phyloP scores from a whole-genome alignment of 2,888 invertebrate genomes.

The Antheraea assamensis region DNA sequence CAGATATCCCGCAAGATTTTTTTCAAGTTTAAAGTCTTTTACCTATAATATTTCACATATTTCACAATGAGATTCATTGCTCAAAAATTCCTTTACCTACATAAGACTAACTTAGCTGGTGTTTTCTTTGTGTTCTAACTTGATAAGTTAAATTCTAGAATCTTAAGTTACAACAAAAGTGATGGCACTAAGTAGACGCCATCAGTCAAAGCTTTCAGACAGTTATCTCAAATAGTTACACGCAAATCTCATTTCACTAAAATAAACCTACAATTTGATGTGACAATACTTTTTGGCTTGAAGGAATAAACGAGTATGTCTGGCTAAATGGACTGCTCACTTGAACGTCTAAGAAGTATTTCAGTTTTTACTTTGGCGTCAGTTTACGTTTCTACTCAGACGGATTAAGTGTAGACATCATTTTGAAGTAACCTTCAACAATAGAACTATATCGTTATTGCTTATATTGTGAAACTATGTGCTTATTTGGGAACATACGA shows the following conservation, averaged over 20 bases:
- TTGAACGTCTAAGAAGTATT: not conserved
- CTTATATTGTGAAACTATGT: not conserved
- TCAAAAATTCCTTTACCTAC: not conserved
- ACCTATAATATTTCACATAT: too few species aligned
- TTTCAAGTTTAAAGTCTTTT: too few species aligned
- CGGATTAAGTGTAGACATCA: not conserved
- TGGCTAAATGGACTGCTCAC: conserved; percentile 1
- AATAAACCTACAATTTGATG: conserved; percentile 14
- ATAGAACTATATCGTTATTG: not conserved
- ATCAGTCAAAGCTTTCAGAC: conserved; percentile 15
- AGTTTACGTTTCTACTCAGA: not conserved
- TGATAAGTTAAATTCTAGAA: not conserved
- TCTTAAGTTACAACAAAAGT: not conserved
- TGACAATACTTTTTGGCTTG: conserved; percentile 3
- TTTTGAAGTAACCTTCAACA: not conserved
- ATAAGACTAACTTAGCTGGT: not conserved
- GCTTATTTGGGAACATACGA: too few species aligned
- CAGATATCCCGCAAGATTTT: too few species aligned
- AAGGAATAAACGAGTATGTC: conserved; percentile 5
- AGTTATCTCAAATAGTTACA: conserved; percentile 6
- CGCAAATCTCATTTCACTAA: conserved; percentile 11
- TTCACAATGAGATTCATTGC: too few species aligned
- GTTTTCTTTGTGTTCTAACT: not conserved
- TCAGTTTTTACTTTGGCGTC: not conserved
- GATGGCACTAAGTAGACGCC: not conserved